phyloP scores from a whole-genome alignment of 2,113 vertebrate genomes.

The Verasper variegatus region DNA sequence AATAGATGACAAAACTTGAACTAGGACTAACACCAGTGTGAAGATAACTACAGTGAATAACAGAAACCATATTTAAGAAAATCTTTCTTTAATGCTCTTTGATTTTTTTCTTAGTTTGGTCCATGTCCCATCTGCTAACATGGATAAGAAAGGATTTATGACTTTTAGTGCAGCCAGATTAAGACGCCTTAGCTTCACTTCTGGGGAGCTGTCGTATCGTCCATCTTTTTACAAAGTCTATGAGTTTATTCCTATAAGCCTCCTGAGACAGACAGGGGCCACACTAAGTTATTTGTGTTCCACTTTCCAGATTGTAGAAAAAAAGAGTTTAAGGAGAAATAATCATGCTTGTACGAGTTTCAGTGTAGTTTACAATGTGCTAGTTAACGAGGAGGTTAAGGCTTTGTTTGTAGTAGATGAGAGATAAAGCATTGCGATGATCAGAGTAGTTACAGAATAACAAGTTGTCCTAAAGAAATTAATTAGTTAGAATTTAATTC shows the following conservation, averaged over 20 bases:
- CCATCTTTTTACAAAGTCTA: neutral
- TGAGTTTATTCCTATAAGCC: neutral
- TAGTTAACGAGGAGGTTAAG: constrained; percentile 1
- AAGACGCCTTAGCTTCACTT: no score
- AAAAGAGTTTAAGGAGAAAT: constrained; percentile 11
- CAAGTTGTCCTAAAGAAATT: neutral
- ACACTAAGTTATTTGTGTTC: constrained; percentile 7
- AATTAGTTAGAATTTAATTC: constrained; percentile 16
- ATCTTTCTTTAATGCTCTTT: no score
- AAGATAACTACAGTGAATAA: no score
- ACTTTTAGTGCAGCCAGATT: no score
- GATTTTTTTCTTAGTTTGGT: no score
- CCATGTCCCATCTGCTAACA: no score
- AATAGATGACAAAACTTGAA: no score
- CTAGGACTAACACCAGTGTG: no score
- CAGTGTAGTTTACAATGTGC: neutral
- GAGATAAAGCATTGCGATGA: neutral
- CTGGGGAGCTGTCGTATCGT: neutral
- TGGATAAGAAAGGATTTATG: no score
- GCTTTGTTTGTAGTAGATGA: neutral
- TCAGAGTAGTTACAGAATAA: neutral
- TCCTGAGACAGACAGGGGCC: neutral
- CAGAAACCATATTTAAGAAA: no score
- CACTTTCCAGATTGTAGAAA: neutral
- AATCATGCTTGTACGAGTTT: neutral